Evolutionary conservation across 92 coral and sea anemone species (phyloP).

Genomic region (Zoanthus sansibaricus): DNA sequence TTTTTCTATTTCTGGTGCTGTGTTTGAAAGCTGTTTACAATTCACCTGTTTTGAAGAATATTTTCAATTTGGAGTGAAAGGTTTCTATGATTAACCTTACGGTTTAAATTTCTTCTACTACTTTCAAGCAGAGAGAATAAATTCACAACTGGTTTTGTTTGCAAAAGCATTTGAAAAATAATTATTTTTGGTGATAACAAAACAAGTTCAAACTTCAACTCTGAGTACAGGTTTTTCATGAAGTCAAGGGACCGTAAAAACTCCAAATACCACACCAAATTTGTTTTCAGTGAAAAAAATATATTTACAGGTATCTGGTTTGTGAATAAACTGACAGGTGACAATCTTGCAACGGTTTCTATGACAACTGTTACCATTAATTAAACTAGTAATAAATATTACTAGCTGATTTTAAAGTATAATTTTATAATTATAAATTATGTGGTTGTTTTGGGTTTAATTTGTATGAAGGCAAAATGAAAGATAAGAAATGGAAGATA

Average conservation of each 20-base stretch:
- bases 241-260: constrained; percentile 13
- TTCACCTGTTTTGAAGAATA: not conserved
- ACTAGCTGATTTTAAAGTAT: too few relatives aligned
- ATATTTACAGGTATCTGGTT: constrained; percentile 15
- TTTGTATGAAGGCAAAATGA: too few relatives aligned
- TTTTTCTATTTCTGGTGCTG: constrained; percentile 5
- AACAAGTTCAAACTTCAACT: not conserved
- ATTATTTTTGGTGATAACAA: not conserved
- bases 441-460: too few relatives aligned
- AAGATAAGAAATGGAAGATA: too few relatives aligned
- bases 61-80: not conserved
- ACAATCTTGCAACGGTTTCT: not conserved
- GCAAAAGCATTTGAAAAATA: not conserved
- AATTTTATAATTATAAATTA: too few relatives aligned
- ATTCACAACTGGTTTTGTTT: too few relatives aligned
- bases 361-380: not conserved
- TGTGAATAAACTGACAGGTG: not conserved
- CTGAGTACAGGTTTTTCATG: constrained; percentile 14
- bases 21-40: not conserved
- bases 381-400: too few relatives aligned
- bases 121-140: not conserved
- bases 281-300: not conserved
- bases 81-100: not conserved
- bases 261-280: constrained; percentile 5
- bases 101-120: too few relatives aligned